phyloP scores from a whole-genome alignment of 2,113 vertebrate genomes.

The Cynocephalus volans region DNA sequence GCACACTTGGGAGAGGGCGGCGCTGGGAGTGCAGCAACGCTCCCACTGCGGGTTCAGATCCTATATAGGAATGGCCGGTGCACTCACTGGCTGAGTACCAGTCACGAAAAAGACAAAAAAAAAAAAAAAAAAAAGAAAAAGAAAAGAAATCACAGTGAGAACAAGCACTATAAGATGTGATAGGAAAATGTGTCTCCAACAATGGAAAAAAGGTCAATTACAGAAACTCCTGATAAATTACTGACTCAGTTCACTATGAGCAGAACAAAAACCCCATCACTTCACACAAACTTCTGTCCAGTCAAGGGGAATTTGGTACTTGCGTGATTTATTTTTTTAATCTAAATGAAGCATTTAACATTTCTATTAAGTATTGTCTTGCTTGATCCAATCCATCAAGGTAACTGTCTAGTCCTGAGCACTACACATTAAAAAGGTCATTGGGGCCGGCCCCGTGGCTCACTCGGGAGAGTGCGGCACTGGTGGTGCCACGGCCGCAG shows the following conservation, averaged over 20 bases:
- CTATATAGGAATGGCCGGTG: too few relatives aligned
- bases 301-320: background rate
- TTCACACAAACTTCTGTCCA: background rate
- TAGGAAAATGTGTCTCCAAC: background rate
- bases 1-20: too few relatives aligned
- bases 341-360: conserved; percentile 1
- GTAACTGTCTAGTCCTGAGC: background rate
- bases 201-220: background rate
- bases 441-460: background rate
- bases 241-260: background rate
- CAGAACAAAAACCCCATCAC: conserved; percentile 4
- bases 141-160: background rate
- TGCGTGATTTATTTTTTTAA: background rate
- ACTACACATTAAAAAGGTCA: background rate
- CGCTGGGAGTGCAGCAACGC: too few relatives aligned
- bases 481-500: too few relatives aligned
- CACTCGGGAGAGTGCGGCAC: too few relatives aligned
- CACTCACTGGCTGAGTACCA: too few relatives aligned
- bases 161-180: background rate
- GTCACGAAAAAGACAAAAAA: too few relatives aligned
- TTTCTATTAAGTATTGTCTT: conserved; percentile 48
- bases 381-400: background rate
- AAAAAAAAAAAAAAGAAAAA: too few relatives aligned
- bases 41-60: too few relatives aligned
- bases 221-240: background rate